Evolutionary conservation across 1,140 invertebrate species (phyloP), one percentile per base, ranked within the genome.

Genomic region (Drosophila dunni): DNA sequence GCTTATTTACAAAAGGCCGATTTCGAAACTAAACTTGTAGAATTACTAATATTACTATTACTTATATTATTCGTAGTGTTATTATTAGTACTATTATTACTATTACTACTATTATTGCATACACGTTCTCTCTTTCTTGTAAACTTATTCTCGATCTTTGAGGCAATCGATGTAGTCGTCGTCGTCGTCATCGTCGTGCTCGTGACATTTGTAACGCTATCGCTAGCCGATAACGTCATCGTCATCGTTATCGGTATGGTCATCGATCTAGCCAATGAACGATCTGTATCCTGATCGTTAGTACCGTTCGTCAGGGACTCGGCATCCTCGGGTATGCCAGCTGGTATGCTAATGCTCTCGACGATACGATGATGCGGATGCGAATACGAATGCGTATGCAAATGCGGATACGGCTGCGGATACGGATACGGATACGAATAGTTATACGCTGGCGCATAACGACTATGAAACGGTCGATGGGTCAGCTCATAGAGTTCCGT

Each of bases 71-170:
- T 91, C 10, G 13, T 53, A 53, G n/a, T 83, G 60, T 67, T 88
- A 88, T 64, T 83, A 65, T 68, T 64, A 75, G 65, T 86, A 85
- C 62, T 48, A 64, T 48, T 85, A 78, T 51, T 44, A 79, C 76
- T 88, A 88, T 89, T 89, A 89, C 85, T 88, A 82, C 90, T 91
- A 81, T 90, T 91, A 88, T 91, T 91, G 80, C 90, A 91, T 75
- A 91, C 86, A 88, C 90, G 90, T 90, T 91, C 86, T 82, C 90
- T 81, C 66, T 91, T 91, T 51, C 90, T 90, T 79, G 90, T 91
- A 90, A 89, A 91, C 77, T 91, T 91, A 91, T 91, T 91, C 45
- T 75, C 78, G 56, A 75, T 81, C 72, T 72, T 81, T 48, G 74
- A 58, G 78, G 78, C 68, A 48, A 72, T 67, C 64, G 75, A 74